phyloP scores from a whole-genome alignment of 2,888 invertebrate genomes.

The Rhopalosiphum nymphaeae region DNA sequence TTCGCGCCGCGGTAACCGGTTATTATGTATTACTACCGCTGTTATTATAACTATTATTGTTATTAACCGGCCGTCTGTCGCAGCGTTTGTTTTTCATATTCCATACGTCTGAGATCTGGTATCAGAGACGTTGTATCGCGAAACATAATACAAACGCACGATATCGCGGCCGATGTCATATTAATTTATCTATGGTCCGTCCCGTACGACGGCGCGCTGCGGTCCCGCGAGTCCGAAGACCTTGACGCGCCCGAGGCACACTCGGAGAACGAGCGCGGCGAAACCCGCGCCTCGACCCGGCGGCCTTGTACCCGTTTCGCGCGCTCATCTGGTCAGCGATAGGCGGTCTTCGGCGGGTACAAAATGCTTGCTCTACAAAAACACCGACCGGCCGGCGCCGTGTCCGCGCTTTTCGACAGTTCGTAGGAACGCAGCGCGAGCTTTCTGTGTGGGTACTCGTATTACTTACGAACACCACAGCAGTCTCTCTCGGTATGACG shows the following conservation, averaged over 20 bases:
- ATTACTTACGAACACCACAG: too few relatives aligned
- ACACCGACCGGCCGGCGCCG: background rate
- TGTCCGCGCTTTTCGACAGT: background rate
- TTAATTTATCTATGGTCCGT: background rate
- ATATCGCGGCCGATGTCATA: background rate
- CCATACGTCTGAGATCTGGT: background rate
- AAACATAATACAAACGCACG: background rate
- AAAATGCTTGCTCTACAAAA: background rate
- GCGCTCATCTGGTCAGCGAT: background rate
- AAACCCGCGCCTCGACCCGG: background rate
- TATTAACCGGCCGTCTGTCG: background rate
- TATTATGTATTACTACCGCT: background rate
- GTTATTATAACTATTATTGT: background rate
- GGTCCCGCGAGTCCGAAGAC: background rate
- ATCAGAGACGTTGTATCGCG: background rate
- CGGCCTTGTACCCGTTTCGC: conserved; percentile 11
- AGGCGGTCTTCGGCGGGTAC: background rate
- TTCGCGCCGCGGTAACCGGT: background rate
- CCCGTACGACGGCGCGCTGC: background rate
- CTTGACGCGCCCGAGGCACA: background rate
- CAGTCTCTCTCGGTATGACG: background rate
- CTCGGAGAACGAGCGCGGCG: background rate
- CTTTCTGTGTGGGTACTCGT: background rate
- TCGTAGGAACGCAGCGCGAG: background rate
- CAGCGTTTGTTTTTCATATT: background rate